These are phyloP conservation scores for Abramis brama DNA, from an alignment of 2,113 vertebrate species.

Conservation along the genomic window DNA sequence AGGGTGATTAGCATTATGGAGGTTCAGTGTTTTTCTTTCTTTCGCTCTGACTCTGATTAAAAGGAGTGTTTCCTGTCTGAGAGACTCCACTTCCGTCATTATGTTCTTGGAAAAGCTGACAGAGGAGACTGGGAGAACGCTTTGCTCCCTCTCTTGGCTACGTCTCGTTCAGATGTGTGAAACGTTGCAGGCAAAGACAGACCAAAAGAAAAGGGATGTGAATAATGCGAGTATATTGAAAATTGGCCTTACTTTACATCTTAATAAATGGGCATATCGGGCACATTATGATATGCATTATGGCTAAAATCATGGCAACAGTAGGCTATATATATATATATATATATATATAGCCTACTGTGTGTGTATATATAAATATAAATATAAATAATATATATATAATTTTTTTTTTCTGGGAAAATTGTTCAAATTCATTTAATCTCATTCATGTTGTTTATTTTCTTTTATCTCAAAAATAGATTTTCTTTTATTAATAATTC, in stretches of 20 bases:
- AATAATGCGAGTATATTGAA: neutral
- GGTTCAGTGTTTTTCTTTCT: slow-evolving; percentile 42
- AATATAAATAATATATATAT: no score
- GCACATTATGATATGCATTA: neutral
- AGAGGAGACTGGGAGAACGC: neutral
- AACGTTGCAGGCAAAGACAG: neutral
- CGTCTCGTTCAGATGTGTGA: neutral
- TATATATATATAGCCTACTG: no score
- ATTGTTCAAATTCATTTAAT: no score
- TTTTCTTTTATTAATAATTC: no score
- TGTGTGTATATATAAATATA: no score
- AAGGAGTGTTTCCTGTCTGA: slow-evolving; percentile 21
- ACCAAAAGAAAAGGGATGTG: neutral
- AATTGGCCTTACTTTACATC: neutral
- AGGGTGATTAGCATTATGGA: slow-evolving; percentile 76
- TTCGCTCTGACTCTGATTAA: neutral
- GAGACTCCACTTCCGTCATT: slow-evolving; percentile 14
- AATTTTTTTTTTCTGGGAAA: no score
- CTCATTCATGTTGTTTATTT: no score
- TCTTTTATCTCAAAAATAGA: no score
- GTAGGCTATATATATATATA: neutral
- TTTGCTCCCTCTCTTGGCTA: neutral
- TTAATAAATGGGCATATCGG: neutral
- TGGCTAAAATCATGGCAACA: neutral
- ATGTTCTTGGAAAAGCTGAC: neutral